phyloP scores from a whole-genome alignment of 2,888 invertebrate species.

The Nephrotoma flavescens region DNA sequence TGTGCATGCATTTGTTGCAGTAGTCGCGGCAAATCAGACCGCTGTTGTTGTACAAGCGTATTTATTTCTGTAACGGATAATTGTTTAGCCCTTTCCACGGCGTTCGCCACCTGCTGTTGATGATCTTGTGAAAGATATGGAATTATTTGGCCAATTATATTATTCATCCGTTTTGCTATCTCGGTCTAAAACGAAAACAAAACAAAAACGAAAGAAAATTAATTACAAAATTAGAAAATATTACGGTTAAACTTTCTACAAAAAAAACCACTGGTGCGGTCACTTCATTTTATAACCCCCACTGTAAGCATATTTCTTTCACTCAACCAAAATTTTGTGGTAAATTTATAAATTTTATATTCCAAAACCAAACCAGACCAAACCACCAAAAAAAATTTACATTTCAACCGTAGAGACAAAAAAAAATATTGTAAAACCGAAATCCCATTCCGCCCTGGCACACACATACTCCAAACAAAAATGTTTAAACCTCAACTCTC shows the following conservation, averaged over 20 bases:
- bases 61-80: conserved; percentile 91
- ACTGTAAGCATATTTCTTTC: background rate
- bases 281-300: background rate
- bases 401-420: background rate
- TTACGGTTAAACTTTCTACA: background rate
- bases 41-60: conserved; percentile 78
- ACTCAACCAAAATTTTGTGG: background rate
- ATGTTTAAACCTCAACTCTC: background rate
- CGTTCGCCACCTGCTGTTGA: conserved; percentile 85
- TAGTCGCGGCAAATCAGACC: conserved; percentile 65
- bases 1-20: conserved; percentile 91
- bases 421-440: background rate
- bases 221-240: background rate
- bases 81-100: conserved; percentile 88
- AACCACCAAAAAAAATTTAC: background rate
- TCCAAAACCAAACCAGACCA: background rate
- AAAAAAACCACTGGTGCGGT: background rate
- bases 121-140: conserved; percentile 84
- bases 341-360: background rate
- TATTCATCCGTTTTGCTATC: conserved; percentile 86
- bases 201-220: background rate
- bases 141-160: conserved; percentile 85
- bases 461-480: background rate
- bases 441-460: background rate
- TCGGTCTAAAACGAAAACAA: conserved; percentile 61